These are phyloP conservation scores for Sinelater perroti DNA, from an alignment of 2,888 invertebrate genomes.

Conservation along the genomic window DNA sequence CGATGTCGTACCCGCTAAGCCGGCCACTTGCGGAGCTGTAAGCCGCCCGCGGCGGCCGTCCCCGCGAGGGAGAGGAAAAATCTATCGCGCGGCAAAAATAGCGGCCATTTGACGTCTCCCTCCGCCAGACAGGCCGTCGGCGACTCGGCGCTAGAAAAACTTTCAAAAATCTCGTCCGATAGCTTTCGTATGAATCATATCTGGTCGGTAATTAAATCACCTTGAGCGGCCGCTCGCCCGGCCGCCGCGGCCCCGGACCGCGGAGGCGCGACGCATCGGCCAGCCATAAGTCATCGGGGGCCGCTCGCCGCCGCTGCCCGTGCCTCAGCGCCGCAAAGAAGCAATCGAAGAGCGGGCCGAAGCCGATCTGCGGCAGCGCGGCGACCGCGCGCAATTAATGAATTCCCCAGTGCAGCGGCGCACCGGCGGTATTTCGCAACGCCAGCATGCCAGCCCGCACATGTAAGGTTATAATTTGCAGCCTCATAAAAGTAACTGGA, in stretches of 20 bases:
- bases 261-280: too few species aligned
- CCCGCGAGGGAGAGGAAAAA: background rate
- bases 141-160: slow-evolving; percentile 14
- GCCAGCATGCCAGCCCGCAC: background rate
- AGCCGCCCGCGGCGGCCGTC: too few species aligned
- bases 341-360: too few species aligned
- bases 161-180: slow-evolving; percentile 18
- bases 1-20: too few species aligned
- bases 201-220: slow-evolving; percentile 17
- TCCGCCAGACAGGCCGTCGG: background rate
- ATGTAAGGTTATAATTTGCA: slow-evolving; percentile 3
- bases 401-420: too few species aligned
- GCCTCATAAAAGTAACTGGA: slow-evolving; percentile 18
- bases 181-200: slow-evolving; percentile 26
- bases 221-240: slow-evolving; percentile 18
- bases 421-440: slow-evolving; percentile 6
- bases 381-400: too few species aligned
- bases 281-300: too few species aligned
- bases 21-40: too few species aligned
- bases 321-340: too few species aligned
- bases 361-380: too few species aligned
- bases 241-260: too few species aligned
- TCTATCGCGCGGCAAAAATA: background rate
- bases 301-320: too few species aligned
- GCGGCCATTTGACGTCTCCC: slow-evolving; percentile 5